Evolutionary conservation across 2,888 invertebrate species (phyloP).

Genomic region (Hydropsyche betteni): DNA sequence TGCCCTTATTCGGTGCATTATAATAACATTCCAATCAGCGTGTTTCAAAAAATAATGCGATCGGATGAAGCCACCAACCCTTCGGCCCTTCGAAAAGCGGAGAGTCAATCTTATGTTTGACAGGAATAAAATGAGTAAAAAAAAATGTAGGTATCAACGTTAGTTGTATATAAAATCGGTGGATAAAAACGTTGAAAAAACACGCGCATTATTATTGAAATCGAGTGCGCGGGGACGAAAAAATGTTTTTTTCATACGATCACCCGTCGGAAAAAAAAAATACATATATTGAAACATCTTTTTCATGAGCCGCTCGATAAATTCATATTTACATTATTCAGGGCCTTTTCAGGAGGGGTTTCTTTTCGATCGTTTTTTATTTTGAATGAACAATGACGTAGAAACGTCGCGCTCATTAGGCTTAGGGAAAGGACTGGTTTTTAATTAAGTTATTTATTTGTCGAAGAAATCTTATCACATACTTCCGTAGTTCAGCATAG

Average conservation of each 20-base stretch:
- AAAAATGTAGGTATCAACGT: background rate
- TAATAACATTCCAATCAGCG: slow-evolving; percentile 50
- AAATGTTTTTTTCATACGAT: slow-evolving; percentile 35
- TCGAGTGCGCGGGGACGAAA: slow-evolving; percentile 20
- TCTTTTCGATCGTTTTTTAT: background rate
- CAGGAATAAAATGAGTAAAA: slow-evolving; percentile 3
- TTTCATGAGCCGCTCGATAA: slow-evolving; percentile 18
- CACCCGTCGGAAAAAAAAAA: slow-evolving; percentile 18
- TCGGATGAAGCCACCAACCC: slow-evolving; percentile 37
- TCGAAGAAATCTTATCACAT: background rate
- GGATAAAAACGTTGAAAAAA: slow-evolving; percentile 25
- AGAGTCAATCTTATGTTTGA: slow-evolving; percentile 20
- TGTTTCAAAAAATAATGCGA: slow-evolving; percentile 37
- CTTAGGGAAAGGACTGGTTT: slow-evolving; percentile 3
- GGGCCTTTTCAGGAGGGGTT: slow-evolving; percentile 10
- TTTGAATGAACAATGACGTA: slow-evolving; percentile 2
- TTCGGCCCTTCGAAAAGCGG: slow-evolving; percentile 15
- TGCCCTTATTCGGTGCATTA: slow-evolving; percentile 39
- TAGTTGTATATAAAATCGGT: background rate
- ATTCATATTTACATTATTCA: slow-evolving; percentile 33
- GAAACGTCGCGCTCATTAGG: background rate
- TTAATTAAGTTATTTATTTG: slow-evolving; percentile 26
- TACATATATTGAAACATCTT: slow-evolving; percentile 21
- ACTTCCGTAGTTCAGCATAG: slow-evolving; percentile 19
- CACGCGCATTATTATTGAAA: slow-evolving; percentile 35